phyloP scores from a whole-genome alignment of 2,797 vertebrate species.

The Eospalax fontanierii region DNA sequence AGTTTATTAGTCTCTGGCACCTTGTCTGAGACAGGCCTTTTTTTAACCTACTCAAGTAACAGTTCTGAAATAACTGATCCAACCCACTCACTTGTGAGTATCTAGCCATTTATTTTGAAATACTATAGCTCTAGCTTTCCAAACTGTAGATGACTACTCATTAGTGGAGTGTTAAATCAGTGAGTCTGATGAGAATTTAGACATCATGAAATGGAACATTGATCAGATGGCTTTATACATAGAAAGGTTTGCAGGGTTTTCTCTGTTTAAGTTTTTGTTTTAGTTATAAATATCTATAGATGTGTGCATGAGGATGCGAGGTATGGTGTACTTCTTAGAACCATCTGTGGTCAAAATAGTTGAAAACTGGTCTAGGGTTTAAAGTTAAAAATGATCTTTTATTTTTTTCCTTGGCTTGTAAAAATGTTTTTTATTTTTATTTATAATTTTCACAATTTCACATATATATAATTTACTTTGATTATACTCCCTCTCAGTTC shows the following conservation, averaged over 20 bases:
- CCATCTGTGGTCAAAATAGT: constrained; percentile 13
- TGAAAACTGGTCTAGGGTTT: constrained; percentile 23
- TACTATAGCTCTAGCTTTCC: constrained; percentile 11
- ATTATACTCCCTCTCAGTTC: background rate
- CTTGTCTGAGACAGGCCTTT: background rate
- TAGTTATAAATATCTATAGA: constrained; percentile 9
- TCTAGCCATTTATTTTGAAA: constrained; percentile 58
- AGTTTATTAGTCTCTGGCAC: background rate
- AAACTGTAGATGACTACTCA: constrained; percentile 23
- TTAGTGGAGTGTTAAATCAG: constrained; percentile 9
- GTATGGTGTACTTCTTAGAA: constrained; percentile 34
- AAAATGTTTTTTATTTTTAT: background rate
- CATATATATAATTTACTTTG: background rate
- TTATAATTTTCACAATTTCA: background rate
- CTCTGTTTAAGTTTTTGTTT: constrained; percentile 22
- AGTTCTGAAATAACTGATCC: constrained; percentile 35
- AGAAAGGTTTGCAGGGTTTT: background rate
- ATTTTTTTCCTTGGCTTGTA: background rate
- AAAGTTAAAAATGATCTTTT: constrained; percentile 3
- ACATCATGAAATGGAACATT: background rate
- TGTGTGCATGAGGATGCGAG: background rate
- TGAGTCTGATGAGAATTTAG: constrained; percentile 11
- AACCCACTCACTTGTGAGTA: background rate
- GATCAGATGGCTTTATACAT: background rate
- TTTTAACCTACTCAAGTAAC: constrained; percentile 8